Evolutionary conservation across 2,113 vertebrate genomes (phyloP).

Genomic region (Pygoscelis adeliae): DNA sequence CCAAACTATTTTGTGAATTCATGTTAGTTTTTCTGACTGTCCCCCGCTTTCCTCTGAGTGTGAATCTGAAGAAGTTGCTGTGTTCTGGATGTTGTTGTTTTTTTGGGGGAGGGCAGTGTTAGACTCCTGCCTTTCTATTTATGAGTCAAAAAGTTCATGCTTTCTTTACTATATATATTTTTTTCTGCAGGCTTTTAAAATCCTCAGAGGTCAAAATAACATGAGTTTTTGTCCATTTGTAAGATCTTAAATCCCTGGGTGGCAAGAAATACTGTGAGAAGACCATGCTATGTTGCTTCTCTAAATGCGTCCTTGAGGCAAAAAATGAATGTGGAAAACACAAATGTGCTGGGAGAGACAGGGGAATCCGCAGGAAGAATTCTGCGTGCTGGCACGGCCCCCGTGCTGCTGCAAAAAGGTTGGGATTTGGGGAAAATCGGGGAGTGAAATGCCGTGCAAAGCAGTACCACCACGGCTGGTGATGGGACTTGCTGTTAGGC

Average conservation of each 20-base stretch:
- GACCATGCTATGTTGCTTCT: neutral
- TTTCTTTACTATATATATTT: neutral
- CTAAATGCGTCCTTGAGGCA: neutral
- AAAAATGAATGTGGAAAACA: neutral
- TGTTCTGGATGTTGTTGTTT: neutral
- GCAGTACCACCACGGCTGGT: accelerated
- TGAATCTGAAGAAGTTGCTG: neutral
- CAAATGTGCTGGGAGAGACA: neutral
- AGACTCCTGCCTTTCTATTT: neutral
- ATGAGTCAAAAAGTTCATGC: neutral
- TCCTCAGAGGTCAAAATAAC: conserved; percentile 49
- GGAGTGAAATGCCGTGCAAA: accelerated
- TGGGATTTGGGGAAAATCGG: neutral
- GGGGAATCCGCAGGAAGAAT: neutral
- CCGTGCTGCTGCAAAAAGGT: neutral
- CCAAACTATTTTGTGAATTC: neutral
- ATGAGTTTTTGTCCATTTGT: conserved; percentile 41
- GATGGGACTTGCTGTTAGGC: neutral
- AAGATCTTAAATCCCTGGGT: conserved; percentile 37
- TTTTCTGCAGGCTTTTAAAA: conserved; percentile 37
- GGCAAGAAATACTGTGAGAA: conserved; percentile 48
- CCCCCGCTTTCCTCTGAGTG: neutral
- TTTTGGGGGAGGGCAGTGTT: neutral
- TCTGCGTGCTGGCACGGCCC: accelerated
- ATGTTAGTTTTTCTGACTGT: neutral